A percentile compares a stretch with the other conserved stretches of the same genome.
Evolutionary conservation across 2,797 vertebrate species (phyloP).

Genomic region (Melanotaenia maccullochi): DNA sequence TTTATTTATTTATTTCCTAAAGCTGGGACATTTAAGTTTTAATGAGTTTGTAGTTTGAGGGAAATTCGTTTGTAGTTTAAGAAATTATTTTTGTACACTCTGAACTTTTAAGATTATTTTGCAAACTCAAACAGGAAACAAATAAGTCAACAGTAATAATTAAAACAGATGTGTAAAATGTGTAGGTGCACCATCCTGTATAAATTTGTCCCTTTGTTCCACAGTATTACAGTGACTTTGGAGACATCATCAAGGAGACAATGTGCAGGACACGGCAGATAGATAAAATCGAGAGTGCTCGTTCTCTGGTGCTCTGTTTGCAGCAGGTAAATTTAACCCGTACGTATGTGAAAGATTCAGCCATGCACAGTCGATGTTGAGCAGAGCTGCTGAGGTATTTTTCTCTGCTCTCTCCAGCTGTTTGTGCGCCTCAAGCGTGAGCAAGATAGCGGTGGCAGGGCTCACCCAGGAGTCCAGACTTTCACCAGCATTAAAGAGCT

Average conservation of each 20-base stretch:
- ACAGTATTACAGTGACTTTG: slow-evolving; percentile 87
- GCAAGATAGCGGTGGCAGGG: slow-evolving; percentile 74
- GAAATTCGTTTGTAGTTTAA: background rate
- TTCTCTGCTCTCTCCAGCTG: slow-evolving; percentile 75
- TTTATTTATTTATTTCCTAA: too few species aligned
- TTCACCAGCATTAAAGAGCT: slow-evolving; percentile 93
- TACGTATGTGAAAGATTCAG: slow-evolving; percentile 1
- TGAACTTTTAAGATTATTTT: too few species aligned
- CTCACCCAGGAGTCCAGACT: slow-evolving; percentile 82
- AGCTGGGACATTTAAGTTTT: too few species aligned
- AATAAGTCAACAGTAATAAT: too few species aligned
- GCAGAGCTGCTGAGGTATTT: slow-evolving; percentile 16
- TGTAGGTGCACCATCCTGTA: background rate
- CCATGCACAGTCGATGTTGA: background rate
- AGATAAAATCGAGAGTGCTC: slow-evolving; percentile 88
- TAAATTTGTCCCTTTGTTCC: slow-evolving; percentile 8
- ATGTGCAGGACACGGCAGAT: slow-evolving; percentile 86
- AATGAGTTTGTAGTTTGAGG: too few species aligned
- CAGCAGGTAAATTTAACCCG: slow-evolving; percentile 84
- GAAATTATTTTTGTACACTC: background rate
- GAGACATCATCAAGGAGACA: slow-evolving; percentile 94
- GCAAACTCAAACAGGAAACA: too few species aligned
- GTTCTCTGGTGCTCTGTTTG: slow-evolving; percentile 87
- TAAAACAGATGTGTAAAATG: background rate
- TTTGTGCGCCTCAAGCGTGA: slow-evolving; percentile 84